phyloP scores from a whole-genome alignment of 2,113 vertebrate species.

The Nerophis ophidion region DNA sequence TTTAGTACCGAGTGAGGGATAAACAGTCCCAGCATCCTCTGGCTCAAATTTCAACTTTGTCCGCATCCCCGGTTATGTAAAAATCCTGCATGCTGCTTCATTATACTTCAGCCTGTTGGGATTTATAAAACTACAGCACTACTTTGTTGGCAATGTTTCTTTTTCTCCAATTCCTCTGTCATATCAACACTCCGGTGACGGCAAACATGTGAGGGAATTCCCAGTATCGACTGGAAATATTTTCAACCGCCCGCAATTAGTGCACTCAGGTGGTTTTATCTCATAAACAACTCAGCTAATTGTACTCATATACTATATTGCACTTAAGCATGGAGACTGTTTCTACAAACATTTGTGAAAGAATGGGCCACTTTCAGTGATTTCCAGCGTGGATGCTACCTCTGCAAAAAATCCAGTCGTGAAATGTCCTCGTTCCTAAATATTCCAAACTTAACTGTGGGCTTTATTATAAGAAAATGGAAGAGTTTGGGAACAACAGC shows the following conservation, averaged over 20 bases:
- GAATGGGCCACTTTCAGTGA: no score
- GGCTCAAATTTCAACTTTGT: neutral
- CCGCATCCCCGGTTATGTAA: neutral
- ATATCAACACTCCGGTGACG: constrained; percentile 7
- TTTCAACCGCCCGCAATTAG: constrained; percentile 3
- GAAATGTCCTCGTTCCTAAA: no score
- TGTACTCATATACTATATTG: no score
- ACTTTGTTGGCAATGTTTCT: constrained; percentile 3
- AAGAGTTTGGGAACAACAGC: no score
- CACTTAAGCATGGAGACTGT: no score
- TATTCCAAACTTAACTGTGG: no score
- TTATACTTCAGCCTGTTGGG: neutral
- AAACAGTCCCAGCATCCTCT: constrained; percentile 1
- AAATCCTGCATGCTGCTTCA: constrained; percentile 8
- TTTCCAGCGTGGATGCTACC: no score
- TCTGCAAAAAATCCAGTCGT: no score
- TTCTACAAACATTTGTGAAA: no score
- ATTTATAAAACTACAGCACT: constrained; percentile 10
- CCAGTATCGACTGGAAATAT: neutral
- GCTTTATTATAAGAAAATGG: no score
- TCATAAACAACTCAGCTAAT: neutral
- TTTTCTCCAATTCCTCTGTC: constrained; percentile 20
- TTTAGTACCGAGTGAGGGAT: constrained; percentile 14
- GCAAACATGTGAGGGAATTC: neutral
- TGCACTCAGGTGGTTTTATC: neutral